Evolutionary conservation across 1,140 invertebrate species (phyloP), one percentile per base, ranked within the genome.

Genomic region (Archivesica marissinica): DNA sequence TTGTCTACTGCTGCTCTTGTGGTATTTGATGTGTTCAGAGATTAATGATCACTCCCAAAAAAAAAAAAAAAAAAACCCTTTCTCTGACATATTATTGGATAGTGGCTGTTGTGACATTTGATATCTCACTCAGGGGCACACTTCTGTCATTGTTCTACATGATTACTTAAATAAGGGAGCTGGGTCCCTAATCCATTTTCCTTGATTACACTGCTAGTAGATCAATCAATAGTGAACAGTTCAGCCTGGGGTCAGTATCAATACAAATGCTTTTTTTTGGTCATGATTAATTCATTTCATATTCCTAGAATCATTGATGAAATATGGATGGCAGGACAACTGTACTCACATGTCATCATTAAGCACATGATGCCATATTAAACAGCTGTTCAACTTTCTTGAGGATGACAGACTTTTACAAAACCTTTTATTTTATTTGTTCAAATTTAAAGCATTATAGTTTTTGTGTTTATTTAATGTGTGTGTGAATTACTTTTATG

Each of bases 141-240:
- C 1, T 33, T 25, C 23, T 35, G 59, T 25, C 59, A 35, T 17
- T 59, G 38, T 64, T 64, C n/a, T 64, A 15, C 15, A 17, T 64
- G 59, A 64, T 64, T 33, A 64, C 30, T 64, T 64, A 64, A 64
- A 35, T 64, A 64, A 64, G 59, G 59, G 59, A 64, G 59, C 59
- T 64, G 25, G 30, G 20, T 6, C 59, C 59, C 59, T 35, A 35
- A 35, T 64, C 59, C 1, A 28, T 17, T 64, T 59, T 64, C 13
- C 2, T 15, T 35, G 30, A 64, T 64, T 2, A 7, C 59, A 25
- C 23, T 64, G 25, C 23, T 64, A 35, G 15, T 17, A 35, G 59
- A 64, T 64, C 59, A 64, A 33, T 64, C 59, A 64, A 33, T 64
- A 64, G 11, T 13, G 11, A 64, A 33, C 33, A 17, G 59, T 33